Evolutionary conservation across 2,888 invertebrate genomes (phyloP).

Genomic region (Eupithecia dodoneata): DNA sequence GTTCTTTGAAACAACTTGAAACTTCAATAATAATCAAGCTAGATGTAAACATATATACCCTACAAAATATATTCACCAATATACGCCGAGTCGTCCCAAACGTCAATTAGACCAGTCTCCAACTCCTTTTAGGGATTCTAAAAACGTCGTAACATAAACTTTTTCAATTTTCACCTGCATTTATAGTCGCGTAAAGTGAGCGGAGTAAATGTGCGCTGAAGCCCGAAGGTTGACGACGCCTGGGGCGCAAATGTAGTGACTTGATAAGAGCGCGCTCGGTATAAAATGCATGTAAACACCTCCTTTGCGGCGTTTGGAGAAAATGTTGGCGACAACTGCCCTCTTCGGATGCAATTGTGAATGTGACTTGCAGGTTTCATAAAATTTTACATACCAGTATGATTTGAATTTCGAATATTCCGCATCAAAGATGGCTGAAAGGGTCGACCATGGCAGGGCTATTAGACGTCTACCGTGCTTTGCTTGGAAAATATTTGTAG

Average conservation of each 20-base stretch:
- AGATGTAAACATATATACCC: neutral
- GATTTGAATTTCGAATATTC: conserved; percentile 26
- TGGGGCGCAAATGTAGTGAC: conserved; percentile 70
- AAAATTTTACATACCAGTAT: conserved; percentile 17
- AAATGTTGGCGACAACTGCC: conserved; percentile 63
- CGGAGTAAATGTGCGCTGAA: conserved; percentile 75
- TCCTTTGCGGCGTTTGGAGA: conserved; percentile 65
- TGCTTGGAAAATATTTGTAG: neutral
- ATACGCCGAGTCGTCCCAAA: conserved; percentile 29
- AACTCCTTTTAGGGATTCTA: conserved; percentile 69
- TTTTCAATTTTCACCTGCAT: conserved; percentile 83
- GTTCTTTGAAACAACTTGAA: neutral
- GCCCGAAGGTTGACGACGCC: conserved; percentile 76
- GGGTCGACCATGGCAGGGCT: neutral
- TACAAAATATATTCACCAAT: conserved; percentile 19
- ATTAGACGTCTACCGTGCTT: neutral
- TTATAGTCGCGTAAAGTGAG: conserved; percentile 76
- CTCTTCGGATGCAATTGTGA: conserved; percentile 46
- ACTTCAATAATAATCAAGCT: neutral
- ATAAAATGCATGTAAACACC: conserved; percentile 81
- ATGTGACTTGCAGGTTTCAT: conserved; percentile 26
- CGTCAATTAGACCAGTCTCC: conserved; percentile 70
- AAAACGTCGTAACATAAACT: conserved; percentile 79
- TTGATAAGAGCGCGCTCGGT: conserved; percentile 71
- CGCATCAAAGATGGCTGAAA: neutral